These are phyloP conservation scores for Aphidius ervi DNA, from an alignment of 1,140 invertebrate genomes.

Conservation along the genomic window DNA sequence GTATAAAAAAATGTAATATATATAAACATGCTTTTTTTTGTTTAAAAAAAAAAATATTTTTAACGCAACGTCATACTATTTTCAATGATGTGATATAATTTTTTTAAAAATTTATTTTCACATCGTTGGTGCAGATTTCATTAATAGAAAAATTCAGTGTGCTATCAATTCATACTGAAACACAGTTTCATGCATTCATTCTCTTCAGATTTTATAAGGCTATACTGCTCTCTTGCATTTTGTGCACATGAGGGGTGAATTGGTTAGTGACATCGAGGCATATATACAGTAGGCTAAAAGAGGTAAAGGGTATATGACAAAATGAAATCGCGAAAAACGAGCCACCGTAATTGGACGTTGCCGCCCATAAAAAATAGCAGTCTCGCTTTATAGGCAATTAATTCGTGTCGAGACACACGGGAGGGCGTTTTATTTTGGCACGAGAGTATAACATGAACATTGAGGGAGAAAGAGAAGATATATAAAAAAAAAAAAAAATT, in stretches of 20 bases:
- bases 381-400: constrained; percentile 31
- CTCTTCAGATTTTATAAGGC: neutral
- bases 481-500: constrained; percentile 15
- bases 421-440: constrained; percentile 9
- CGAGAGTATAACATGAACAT: neutral
- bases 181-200: constrained; percentile 4
- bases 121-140: constrained; percentile 17
- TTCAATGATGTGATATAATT: neutral
- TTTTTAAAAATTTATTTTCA: neutral
- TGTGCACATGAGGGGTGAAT: too few species aligned
- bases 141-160: constrained; percentile 15
- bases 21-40: too few species aligned
- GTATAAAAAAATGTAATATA: too few species aligned
- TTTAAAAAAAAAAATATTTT: too few species aligned
- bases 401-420: constrained; percentile 22
- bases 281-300: too few species aligned
- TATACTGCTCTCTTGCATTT: too few species aligned
- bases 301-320: neutral
- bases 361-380: constrained; percentile 30
- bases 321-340: constrained; percentile 30
- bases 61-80: too few species aligned
- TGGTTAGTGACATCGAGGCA: too few species aligned
- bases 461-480: neutral
- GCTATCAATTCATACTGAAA: constrained; percentile 17
- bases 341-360: constrained; percentile 30